phyloP scores from a whole-genome alignment of 2,888 invertebrate genomes.

The Dryomyza anilis region DNA sequence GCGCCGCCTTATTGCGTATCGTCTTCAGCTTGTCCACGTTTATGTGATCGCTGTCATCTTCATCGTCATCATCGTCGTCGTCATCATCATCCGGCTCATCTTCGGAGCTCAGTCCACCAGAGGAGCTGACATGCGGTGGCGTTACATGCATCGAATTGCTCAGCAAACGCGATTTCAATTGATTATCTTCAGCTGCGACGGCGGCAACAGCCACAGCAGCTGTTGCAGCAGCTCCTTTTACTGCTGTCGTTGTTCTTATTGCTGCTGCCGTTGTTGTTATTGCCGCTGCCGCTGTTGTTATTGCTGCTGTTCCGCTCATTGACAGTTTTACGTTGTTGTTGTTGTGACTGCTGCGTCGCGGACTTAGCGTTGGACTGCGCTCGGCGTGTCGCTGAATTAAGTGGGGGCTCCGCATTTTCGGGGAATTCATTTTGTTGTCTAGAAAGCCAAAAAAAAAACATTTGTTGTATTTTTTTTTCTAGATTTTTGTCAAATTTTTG shows the following conservation, averaged over 20 bases:
- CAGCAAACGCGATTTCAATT: slow-evolving; percentile 41
- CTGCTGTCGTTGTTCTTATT: neutral
- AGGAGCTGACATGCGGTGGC: slow-evolving; percentile 53
- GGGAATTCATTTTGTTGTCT: slow-evolving; percentile 59
- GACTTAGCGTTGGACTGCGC: slow-evolving; percentile 56
- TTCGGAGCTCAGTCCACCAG: slow-evolving; percentile 65
- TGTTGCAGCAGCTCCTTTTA: slow-evolving; percentile 8
- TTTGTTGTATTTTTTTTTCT: slow-evolving; percentile 1
- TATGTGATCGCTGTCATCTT: slow-evolving; percentile 67
- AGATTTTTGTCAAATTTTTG: too few species aligned
- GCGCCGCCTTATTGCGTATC: slow-evolving; percentile 68
- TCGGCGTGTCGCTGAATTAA: slow-evolving; percentile 51
- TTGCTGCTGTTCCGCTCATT: neutral
- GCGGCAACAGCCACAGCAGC: neutral
- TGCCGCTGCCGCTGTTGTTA: neutral
- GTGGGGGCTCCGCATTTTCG: slow-evolving; percentile 57
- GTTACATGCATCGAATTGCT: slow-evolving; percentile 49
- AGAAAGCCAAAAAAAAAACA: slow-evolving; percentile 6
- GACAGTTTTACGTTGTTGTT: slow-evolving; percentile 24
- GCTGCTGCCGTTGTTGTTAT: neutral
- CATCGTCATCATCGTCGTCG: slow-evolving; percentile 64
- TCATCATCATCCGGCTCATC: slow-evolving; percentile 59
- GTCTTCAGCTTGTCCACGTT: slow-evolving; percentile 71
- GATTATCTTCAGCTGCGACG: slow-evolving; percentile 36
- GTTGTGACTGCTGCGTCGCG: slow-evolving; percentile 49